Evolutionary conservation across 2,797 vertebrate species (phyloP).

Genomic region (Stomatorhinus walkeri): DNA sequence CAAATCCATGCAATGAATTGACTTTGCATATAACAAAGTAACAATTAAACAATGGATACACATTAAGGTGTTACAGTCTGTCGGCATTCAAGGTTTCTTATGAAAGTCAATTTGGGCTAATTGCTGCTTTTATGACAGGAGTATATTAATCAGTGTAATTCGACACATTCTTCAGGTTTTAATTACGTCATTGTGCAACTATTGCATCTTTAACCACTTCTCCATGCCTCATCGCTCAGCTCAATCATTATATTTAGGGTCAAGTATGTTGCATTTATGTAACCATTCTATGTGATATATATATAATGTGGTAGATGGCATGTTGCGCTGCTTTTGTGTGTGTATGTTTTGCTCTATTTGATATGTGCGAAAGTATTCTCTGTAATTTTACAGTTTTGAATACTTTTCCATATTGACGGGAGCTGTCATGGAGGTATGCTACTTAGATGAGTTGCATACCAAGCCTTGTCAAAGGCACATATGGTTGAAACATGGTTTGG

Average conservation of each 20-base stretch:
- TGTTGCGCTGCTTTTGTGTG: background rate
- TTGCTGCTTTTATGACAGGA: slow-evolving; percentile 42
- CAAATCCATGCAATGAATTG: background rate
- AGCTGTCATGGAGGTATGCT: background rate
- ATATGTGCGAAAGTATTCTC: background rate
- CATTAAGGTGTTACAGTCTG: background rate
- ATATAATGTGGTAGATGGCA: background rate
- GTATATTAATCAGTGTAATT: slow-evolving; percentile 32
- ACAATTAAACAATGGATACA: background rate
- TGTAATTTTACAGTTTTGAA: background rate
- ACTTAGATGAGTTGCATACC: background rate
- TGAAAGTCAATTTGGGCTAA: slow-evolving; percentile 34
- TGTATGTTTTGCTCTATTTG: background rate
- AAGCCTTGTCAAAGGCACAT: background rate
- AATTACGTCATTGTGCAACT: slow-evolving; percentile 50
- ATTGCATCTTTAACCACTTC: slow-evolving; percentile 39
- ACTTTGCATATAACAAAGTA: background rate
- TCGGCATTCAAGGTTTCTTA: slow-evolving; percentile 1
- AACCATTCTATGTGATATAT: slow-evolving; percentile 20
- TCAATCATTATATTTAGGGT: slow-evolving; percentile 40
- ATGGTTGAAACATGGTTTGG: background rate
- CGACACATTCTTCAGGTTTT: slow-evolving; percentile 40
- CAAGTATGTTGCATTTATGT: slow-evolving; percentile 39
- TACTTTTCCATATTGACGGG: background rate
- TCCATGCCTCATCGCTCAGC: slow-evolving; percentile 35